phyloP scores from a whole-genome alignment of 2,113 vertebrate species.

The Aphyosemion australe region DNA sequence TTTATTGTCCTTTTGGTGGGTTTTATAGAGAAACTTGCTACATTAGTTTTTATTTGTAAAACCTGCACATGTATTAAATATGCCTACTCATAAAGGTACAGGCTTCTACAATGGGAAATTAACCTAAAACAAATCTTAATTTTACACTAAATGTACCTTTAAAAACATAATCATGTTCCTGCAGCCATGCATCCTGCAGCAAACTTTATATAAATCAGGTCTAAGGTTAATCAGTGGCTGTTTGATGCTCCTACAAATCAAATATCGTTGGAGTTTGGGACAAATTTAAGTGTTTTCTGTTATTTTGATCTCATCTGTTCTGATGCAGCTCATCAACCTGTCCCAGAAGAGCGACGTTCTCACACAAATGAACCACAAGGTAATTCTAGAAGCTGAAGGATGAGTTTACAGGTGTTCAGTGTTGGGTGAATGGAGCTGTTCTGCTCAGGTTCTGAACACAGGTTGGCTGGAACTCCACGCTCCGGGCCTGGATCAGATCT shows the following conservation, averaged over 20 bases:
- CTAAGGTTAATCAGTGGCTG: neutral
- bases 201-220: neutral
- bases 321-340: conserved; percentile 88
- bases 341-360: conserved; percentile 86
- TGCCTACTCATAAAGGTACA: no score
- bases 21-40: no score
- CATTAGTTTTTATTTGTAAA: no score
- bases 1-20: neutral
- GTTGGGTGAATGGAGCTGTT: neutral
- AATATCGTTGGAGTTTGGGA: no score
- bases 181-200: no score
- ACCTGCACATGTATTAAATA: no score
- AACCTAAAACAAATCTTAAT: no score
- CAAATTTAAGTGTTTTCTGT: neutral
- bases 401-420: neutral
- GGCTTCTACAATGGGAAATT: no score
- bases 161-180: no score
- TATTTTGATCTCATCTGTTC: neutral
- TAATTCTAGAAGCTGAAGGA: conserved; percentile 48
- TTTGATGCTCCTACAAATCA: no score
- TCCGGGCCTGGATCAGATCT: conserved; percentile 86
- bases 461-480: conserved; percentile 89
- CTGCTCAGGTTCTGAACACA: conserved; percentile 84
- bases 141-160: no score
- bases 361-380: conserved; percentile 86